Conservation (phyloP, 2,113 vertebrate species). For the Pachyramphus minor region DNA sequence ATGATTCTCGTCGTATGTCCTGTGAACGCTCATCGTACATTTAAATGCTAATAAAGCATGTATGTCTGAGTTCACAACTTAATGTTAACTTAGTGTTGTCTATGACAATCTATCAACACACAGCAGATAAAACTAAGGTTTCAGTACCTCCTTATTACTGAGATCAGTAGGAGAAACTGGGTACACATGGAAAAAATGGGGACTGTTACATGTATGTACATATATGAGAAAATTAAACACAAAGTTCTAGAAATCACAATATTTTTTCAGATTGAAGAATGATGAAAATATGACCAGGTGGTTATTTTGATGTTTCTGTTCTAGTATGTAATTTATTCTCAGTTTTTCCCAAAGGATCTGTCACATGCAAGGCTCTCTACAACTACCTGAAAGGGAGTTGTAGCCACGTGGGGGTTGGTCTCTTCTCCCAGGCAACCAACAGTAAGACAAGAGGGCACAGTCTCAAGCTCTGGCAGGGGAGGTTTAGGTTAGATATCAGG, state of each 20-base stretch:
- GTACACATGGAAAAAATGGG: rapidly evolving
- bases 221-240: neutral
- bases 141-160: neutral
- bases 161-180: neutral
- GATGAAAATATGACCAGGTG: neutral
- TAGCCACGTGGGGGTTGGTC: too few relatives aligned
- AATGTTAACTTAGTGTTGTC: neutral
- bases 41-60: neutral
- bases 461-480: too few relatives aligned
- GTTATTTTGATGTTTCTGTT: neutral
- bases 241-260: neutral
- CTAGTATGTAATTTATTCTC: neutral
- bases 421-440: too few relatives aligned
- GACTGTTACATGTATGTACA: neutral
- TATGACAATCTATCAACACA: neutral
- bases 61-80: neutral
- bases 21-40: neutral
- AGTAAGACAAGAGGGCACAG: too few relatives aligned
- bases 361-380: neutral
- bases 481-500: too few relatives aligned
- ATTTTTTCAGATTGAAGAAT: neutral
- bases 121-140: neutral
- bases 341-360: neutral
- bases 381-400: too few relatives aligned
- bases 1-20: neutral